Base-by-base conservation (phyloP, 2,888 invertebrate genomes). In the Campoplex nolae region DNA sequence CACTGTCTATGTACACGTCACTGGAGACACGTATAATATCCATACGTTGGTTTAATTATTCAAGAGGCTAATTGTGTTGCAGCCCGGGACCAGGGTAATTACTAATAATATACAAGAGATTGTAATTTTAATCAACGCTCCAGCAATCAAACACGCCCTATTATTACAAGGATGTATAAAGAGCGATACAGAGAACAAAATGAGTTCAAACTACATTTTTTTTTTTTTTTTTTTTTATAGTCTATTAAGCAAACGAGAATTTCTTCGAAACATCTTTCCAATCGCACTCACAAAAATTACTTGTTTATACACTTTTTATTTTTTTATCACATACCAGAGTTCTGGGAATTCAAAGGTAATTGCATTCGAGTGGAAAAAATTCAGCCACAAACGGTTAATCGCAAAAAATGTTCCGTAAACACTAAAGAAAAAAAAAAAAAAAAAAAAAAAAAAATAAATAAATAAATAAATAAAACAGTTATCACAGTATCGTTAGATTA, bases 71-170 rank as follows among this genome's bases (percentile, higher is more conserved):
- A 82, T 82, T 81, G 38, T 67, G 67, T 54, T 23, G 74, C 58
- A 0, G 58, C 35, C 0, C 35, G 0, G 23, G 28, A 74, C 35
- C 65, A 38, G n/a, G 54, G 42, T 85, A 81, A 82, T 85, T 77
- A 77, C 67, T 76, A 67, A 85, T 85, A 81, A 77, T 58, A 51
- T 71, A 62, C 42, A n/a, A 35, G 75, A 77, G 56, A 67, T 65
- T 81, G 81, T 77, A 85, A 85, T 85, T 85, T 81, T 81, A 81
- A 85, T 85, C 85, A 85, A 85, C 67, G 65, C 45, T 28, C 65
- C 56, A 8, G 9, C 54, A 83, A 83, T 70, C 68, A 77, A 42
- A 68, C 56, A 16, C 13, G 35, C 16, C 32, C 51, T 4, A 65
- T 51, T 71, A 42, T 56, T 70, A 71, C 32, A 9, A 16, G 35